Evolutionary conservation across 2,113 vertebrate species (phyloP), one percentile per base, ranked within the genome.

Genomic region (Megalops atlanticus): DNA sequence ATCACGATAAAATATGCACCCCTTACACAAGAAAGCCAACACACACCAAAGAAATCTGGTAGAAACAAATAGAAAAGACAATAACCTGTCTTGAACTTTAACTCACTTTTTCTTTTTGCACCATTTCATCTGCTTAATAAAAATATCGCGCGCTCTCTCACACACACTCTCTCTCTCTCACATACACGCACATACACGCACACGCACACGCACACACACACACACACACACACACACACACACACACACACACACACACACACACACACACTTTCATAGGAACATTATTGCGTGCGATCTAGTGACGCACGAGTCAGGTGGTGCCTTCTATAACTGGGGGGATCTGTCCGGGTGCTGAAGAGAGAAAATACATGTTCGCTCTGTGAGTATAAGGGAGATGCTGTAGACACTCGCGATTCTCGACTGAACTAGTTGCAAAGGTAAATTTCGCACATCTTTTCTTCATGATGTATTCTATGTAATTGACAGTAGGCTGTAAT

Each of bases 321-420:
- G 90, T 72, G 31, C 68, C 81, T 91, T 86, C 86, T 89, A 90
- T 87, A 91, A 87, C 82, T 11, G 21, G 33, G 85, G 89, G 91
- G 95, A 95, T 94, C 96, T 97, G 95, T 96, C 96, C 92, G 86
- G 79, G 90, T 92, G 31, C 87, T 92, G 85, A 90, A 88, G 8
- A 2, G 41, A 74, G 85, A 86, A 81, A 89, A n/a, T 72, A 80
- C 84, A 75, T 84, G 85, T 76, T 76, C 84, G 80, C 80, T 84
- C 76, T 82, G 82, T 18, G 76, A 70, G 36, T 8, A 78, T 33
- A 38, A 85, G 78, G 76, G 91, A 88, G 81, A 91, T 90, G 91
- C 83, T 79, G 83, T 86, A 79, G 27, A 80, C 85, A 49, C 82
- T 54, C 82, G 49, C 84, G 76, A 80, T 47, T 83, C 79, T 88